These are phyloP conservation scores for Loripinus fragilis DNA, from an alignment of 2,888 invertebrate species.

Conservation along the genomic window DNA sequence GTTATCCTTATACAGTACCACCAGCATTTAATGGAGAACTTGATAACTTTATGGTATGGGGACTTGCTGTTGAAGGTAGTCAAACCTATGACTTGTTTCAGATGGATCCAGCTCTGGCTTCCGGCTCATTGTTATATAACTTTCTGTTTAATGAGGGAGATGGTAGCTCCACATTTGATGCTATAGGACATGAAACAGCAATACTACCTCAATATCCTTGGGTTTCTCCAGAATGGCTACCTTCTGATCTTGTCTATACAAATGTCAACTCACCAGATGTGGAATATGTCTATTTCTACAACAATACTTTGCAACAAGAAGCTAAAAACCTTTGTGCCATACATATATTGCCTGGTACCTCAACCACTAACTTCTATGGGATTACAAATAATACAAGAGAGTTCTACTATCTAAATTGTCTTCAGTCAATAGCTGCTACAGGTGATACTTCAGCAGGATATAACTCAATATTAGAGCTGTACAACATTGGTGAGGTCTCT, in stretches of 20 bases:
- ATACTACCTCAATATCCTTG: slow-evolving; percentile 65
- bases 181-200: slow-evolving; percentile 10
- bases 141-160: slow-evolving; percentile 71
- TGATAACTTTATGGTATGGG: slow-evolving; percentile 72
- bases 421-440: slow-evolving; percentile 47
- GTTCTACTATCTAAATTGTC: slow-evolving; percentile 41
- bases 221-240: slow-evolving; percentile 67
- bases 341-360: neutral
- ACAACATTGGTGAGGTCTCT: slow-evolving; percentile 49
- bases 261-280: slow-evolving; percentile 39
- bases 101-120: slow-evolving; percentile 63
- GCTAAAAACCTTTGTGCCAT: slow-evolving; percentile 43
- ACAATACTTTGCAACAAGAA: slow-evolving; percentile 32
- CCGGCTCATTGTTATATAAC: slow-evolving; percentile 49
- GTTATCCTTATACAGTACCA: slow-evolving; percentile 39
- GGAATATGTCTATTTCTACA: slow-evolving; percentile 49
- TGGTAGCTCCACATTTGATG: slow-evolving; percentile 52
- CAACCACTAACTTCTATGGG: slow-evolving; percentile 19
- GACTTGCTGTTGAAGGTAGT: slow-evolving; percentile 59
- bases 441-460: slow-evolving; percentile 39
- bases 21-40: slow-evolving; percentile 61
- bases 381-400: slow-evolving; percentile 37
- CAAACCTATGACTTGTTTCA: slow-evolving; percentile 62
- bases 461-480: slow-evolving; percentile 54
- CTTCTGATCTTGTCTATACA: slow-evolving; percentile 62